Base-by-base conservation (phyloP, 1,140 invertebrate genomes). In the Reticulitermes speratus region DNA sequence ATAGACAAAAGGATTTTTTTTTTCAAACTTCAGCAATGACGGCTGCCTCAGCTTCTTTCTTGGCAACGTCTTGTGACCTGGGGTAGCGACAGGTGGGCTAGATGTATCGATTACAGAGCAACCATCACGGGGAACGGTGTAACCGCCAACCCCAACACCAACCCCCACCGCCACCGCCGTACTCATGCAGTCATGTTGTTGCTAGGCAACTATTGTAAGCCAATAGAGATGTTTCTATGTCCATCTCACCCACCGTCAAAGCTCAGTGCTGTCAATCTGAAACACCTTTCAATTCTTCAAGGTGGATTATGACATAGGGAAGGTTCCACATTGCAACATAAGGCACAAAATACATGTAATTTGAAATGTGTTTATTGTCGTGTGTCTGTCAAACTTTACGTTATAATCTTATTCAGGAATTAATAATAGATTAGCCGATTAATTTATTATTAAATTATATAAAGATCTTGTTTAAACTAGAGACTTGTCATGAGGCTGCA, bases 51-150 rank as follows among this genome's bases (percentile, higher is more conserved):
- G 52, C 52, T 55, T 55, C 52, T 55, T 55, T 55, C 52, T 55
- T 55, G 65, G 9, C 65, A 75, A n/a, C n/a, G 65, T 75, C 65
- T 75, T 75, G 65, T 75, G 25, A 75, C 65, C 65, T 30, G 25
- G 65, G 65, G n/a, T 75, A 75, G 59, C 59, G 65, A 75, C 65
- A 30, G 65, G 65, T 75, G 65, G 65, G 65, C 9, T 75, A 30
- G 65, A 75, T 75, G n/a, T 75, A 75, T 75, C 65, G 65, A 75
- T 75, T 75, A 75, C 65, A 75, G 65, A 75, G 65, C 65, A 75
- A 75, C 65, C 65, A 75, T 75, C 65, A 75, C n/a, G 65, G 65
- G 65, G 65, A 21, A 75, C n/a, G n/a, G 8, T 14, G 25, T 75
- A 75, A 75, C 65, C 65, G 30, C 65, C 65, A 75, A 30, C 65